These are phyloP conservation scores for Aelia acuminata DNA, from an alignment of 2,888 invertebrate species.

Conservation along the genomic window DNA sequence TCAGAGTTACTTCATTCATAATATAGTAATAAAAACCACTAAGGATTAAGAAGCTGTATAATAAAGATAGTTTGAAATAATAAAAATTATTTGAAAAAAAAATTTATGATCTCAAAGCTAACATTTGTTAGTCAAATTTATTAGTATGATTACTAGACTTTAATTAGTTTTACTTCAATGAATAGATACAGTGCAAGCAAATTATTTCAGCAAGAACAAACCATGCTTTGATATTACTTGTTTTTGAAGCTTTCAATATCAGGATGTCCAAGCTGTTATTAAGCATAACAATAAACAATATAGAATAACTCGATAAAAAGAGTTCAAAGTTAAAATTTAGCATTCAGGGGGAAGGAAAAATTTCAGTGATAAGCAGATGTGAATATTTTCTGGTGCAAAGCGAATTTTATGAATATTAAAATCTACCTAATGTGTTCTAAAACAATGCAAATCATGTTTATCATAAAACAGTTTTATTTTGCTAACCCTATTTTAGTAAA, in stretches of 20 bases:
- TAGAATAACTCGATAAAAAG: not conserved
- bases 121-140: not conserved
- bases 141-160: not conserved
- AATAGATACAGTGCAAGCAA: not conserved
- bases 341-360: not conserved
- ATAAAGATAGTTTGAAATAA: not conserved
- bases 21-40: not conserved
- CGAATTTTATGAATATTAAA: not conserved
- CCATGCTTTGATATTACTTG: conserved; percentile 27
- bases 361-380: not conserved
- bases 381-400: not conserved
- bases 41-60: not conserved
- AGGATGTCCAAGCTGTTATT: not conserved
- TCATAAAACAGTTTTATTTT: too few relatives aligned
- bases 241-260: conserved; percentile 33
- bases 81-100: not conserved
- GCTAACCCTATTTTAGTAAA: too few relatives aligned
- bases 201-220: conserved; percentile 7
- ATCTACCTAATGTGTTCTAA: not conserved
- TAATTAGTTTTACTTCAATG: not conserved
- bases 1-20: not conserved
- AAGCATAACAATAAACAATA: not conserved
- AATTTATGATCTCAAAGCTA: not conserved
- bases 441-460: not conserved
- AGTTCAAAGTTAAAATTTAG: not conserved